Evolutionary conservation across 2,888 invertebrate species (phyloP).

Genomic region (Elmis aenea): DNA sequence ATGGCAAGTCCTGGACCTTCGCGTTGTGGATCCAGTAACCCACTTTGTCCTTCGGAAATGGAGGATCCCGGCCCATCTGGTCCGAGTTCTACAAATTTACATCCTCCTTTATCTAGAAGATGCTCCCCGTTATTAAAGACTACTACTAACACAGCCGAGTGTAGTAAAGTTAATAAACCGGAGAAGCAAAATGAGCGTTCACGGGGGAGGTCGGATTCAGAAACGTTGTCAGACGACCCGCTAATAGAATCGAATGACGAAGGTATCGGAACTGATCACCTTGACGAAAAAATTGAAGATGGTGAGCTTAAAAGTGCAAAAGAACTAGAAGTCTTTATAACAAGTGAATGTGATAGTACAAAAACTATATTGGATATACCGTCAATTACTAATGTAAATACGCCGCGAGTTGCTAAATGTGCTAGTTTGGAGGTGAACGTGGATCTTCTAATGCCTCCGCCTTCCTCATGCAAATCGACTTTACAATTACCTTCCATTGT

Average conservation of each 20-base stretch:
- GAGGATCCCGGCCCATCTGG: conserved; percentile 66
- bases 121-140: conserved; percentile 61
- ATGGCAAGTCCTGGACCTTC: conserved; percentile 83
- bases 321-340: conserved; percentile 53
- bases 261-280: conserved; percentile 69
- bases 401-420: conserved; percentile 54
- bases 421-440: conserved; percentile 53
- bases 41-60: conserved; percentile 69
- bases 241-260: conserved; percentile 70
- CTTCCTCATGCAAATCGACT: conserved; percentile 42
- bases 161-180: conserved; percentile 37
- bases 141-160: conserved; percentile 40
- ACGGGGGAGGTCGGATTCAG: conserved; percentile 66
- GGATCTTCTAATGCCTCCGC: conserved; percentile 40
- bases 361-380: conserved; percentile 49
- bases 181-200: conserved; percentile 49
- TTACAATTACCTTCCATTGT: conserved; percentile 59
- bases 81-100: conserved; percentile 31
- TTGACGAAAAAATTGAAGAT: conserved; percentile 65
- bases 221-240: conserved; percentile 68
- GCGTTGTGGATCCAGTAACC: conserved; percentile 75
- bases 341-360: conserved; percentile 42
- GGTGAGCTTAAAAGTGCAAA: conserved; percentile 64
- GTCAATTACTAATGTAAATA: conserved; percentile 45
- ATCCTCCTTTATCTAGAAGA: conserved; percentile 42